A percentile compares a stretch with the other conserved stretches of the same genome.
phyloP scores from a whole-genome alignment of 2,888 invertebrate genomes.

The Notodonta ziczac region DNA sequence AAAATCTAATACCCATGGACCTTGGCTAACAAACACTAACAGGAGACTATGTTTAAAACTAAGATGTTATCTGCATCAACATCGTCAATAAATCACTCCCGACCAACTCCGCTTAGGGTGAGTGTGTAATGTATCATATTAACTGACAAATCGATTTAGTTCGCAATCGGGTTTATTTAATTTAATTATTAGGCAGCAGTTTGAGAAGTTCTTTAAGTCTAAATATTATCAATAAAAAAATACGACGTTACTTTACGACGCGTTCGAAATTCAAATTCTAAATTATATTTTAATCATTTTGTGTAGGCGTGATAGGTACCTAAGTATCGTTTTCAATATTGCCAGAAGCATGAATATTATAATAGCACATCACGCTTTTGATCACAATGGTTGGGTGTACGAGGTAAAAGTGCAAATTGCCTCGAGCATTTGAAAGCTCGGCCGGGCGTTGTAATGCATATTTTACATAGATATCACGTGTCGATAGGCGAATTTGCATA shows the following conservation, averaged over 20 bases:
- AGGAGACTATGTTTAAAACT: neutral
- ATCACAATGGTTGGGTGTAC: conserved; percentile 30
- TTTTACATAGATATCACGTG: conserved; percentile 54
- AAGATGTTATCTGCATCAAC: neutral
- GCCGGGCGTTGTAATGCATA: conserved; percentile 45
- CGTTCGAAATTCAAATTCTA: too few relatives aligned
- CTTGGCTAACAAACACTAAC: too few relatives aligned
- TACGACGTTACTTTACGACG: too few relatives aligned
- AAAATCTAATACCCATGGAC: too few relatives aligned
- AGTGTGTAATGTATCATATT: neutral
- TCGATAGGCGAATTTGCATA: conserved; percentile 57
- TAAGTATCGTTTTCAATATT: neutral
- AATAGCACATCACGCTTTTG: conserved; percentile 5
- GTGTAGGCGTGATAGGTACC: too few relatives aligned
- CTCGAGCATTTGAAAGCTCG: conserved; percentile 43
- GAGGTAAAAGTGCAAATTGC: conserved; percentile 59
- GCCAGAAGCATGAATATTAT: neutral
- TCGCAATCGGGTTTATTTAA: neutral
- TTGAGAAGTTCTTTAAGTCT: neutral
- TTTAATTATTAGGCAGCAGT: neutral
- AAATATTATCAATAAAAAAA: too few relatives aligned
- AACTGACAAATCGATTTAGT: neutral
- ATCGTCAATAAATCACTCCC: conserved; percentile 1
- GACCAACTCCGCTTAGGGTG: neutral
- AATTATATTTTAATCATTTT: too few relatives aligned